phyloP scores from a whole-genome alignment of 92 coral and sea anemone genomes.

The Umimayanthus kanabou region DNA sequence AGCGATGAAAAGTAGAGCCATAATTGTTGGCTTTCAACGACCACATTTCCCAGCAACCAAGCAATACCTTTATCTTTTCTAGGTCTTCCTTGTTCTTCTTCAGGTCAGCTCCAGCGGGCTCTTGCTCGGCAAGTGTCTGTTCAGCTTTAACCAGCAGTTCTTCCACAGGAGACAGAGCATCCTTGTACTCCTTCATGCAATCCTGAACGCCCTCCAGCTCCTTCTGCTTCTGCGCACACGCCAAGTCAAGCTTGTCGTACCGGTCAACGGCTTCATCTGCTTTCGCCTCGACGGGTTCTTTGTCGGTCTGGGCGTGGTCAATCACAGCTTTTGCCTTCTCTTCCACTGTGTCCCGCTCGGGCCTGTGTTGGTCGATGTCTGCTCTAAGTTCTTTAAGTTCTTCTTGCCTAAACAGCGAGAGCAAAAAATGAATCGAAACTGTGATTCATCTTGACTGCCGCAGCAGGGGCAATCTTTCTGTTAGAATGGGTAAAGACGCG shows the following conservation, averaged over 20 bases:
- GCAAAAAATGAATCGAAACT: neutral
- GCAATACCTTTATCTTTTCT: constrained; percentile 74
- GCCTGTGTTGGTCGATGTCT: constrained; percentile 74
- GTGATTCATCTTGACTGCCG: neutral
- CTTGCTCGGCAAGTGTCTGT: constrained; percentile 57
- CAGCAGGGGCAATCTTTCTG: neutral
- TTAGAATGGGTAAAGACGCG: neutral
- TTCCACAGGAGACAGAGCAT: constrained; percentile 69
- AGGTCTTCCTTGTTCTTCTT: constrained; percentile 85
- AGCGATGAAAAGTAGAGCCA: too few relatives aligned
- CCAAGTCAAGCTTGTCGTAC: constrained; percentile 74
- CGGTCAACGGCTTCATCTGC: constrained; percentile 81
- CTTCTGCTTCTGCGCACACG: constrained; percentile 63
- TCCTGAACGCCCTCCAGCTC: constrained; percentile 61
- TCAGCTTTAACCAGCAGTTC: constrained; percentile 69
- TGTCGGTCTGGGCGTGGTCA: constrained; percentile 74
- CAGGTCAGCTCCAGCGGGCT: constrained; percentile 78
- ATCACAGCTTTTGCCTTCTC: constrained; percentile 70
- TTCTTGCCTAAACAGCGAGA: constrained; percentile 39
- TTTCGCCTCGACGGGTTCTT: constrained; percentile 65
- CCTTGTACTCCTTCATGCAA: constrained; percentile 57
- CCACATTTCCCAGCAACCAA: neutral
- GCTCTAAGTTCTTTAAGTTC: constrained; percentile 51
- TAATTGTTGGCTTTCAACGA: neutral
- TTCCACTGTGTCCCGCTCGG: constrained; percentile 79